Base-by-base conservation (phyloP, 35 echinoderm and acorn worm genomes). In the Strongylocentrotus purpuratus region DNA sequence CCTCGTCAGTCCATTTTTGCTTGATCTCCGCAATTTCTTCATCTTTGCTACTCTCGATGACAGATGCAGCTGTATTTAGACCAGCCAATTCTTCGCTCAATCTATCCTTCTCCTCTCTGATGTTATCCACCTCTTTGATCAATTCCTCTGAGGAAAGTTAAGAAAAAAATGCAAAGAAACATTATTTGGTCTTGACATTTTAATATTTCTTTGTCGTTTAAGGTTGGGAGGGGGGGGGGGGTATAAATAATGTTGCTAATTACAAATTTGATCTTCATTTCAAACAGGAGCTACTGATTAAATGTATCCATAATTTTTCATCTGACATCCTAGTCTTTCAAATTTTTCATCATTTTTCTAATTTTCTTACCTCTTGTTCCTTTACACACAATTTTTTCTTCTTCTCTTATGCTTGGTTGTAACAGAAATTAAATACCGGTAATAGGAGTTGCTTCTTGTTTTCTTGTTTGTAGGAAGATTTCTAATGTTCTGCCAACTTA, bases 11-110 rank as follows among this genome's bases (percentile, higher is more conserved):
- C 95, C 94, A 97, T n/a, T 95, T 96, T 50, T 47, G 48, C 88
- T 97, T 99, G 9, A 96, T 46, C 11, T 97, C 96, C 2, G 96
- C 95, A 28, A 99, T 94, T 50, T 99, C 98, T 47, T 99, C 96
- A 90, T 95, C 61, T 55, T 99, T 97, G 33, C 94, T 96, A 25
- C 95, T 94, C 32, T 97, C 98, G 14, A 94, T 95, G 14, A 99
- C 55, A 13, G 96, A 94, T 28, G 98, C 96, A 15, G 95, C 95
- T 32, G 97, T 93, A 60, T 97, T 97, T 47, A 99, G 55, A 17
- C 96, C 98, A 33, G 96, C 92, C 86, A 99, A 90, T 87, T 99
- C 98, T 4, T 94, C 86, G 4, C 94, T 91, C 45, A 96, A 85
- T 20, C 95, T 88, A 70, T 97, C 95, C 71, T 93, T 96, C 45